A percentile compares a stretch with the other conserved stretches of the same genome.
Conservation (phyloP, 2,888 invertebrate genomes). For the Chouioia cunea region DNA sequence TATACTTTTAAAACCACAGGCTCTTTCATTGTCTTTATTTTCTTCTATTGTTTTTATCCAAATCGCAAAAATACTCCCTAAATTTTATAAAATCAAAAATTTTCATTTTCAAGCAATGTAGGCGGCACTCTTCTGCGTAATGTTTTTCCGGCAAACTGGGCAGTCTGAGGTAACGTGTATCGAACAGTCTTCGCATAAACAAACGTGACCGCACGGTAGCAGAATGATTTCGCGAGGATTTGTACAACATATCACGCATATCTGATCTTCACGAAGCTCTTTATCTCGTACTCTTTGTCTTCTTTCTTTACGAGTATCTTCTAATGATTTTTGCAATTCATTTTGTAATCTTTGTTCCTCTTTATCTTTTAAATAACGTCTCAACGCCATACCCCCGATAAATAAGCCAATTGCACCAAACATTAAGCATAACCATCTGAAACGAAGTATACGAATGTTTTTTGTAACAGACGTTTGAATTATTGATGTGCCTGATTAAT, state of each 20-base stretch:
- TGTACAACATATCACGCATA: constrained; percentile 87
- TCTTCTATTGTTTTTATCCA: constrained; percentile 27
- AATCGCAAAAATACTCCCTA: constrained; percentile 45
- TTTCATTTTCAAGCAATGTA: constrained; percentile 74
- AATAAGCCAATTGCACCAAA: constrained; percentile 73
- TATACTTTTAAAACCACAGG: constrained; percentile 37
- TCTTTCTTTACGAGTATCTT: constrained; percentile 76
- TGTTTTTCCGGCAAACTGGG: constrained; percentile 83
- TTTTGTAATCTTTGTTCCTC: constrained; percentile 74
- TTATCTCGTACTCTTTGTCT: constrained; percentile 76
- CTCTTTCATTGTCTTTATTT: constrained; percentile 45
- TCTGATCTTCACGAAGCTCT: constrained; percentile 75
- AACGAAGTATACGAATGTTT: constrained; percentile 10
- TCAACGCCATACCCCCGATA: constrained; percentile 69
- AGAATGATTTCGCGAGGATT: constrained; percentile 90
- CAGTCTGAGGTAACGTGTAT: constrained; percentile 77
- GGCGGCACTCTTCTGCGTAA: constrained; percentile 80
- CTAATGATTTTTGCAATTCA: constrained; percentile 70
- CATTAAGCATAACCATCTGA: constrained; percentile 71
- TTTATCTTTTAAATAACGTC: constrained; percentile 70
- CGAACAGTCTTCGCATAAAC: constrained; percentile 87
- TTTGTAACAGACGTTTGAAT: too few species aligned
- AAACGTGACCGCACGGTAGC: constrained; percentile 91
- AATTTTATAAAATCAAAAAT: constrained; percentile 32
- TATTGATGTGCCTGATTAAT: too few species aligned